phyloP scores from a whole-genome alignment of 64 coral and sea anemone genomes.

The Platygyra sinensis region DNA sequence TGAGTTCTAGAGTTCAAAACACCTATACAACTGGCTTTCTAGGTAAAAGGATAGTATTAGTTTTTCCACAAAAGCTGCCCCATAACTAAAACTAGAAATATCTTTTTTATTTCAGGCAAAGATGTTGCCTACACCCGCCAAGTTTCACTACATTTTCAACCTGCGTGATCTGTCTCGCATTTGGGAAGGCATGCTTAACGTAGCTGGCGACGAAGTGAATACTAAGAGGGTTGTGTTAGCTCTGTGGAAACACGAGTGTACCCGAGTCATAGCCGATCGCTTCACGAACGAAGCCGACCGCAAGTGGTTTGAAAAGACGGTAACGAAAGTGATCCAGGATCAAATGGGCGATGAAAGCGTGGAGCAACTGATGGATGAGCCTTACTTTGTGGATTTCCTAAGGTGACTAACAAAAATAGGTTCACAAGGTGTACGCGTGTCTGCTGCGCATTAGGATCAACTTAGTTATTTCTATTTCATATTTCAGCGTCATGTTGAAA shows the following conservation, averaged over 20 bases:
- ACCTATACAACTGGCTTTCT: too few species aligned
- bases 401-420: conserved; percentile 48
- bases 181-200: conserved; percentile 97
- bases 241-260: conserved; percentile 95
- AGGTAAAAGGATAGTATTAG: too few species aligned
- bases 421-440: neutral
- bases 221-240: conserved; percentile 59
- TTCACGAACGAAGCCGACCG: conserved; percentile 91
- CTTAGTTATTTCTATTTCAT: too few species aligned
- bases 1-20: too few species aligned
- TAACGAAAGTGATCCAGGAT: conserved; percentile 63
- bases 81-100: too few species aligned
- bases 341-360: conserved; percentile 75
- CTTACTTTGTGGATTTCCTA: conserved; percentile 94
- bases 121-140: conserved; percentile 92
- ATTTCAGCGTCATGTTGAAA: neutral
- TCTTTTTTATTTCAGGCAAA: conserved; percentile 52
- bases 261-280: conserved; percentile 94
- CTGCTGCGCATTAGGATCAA: neutral
- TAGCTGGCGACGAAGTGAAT: conserved; percentile 68
- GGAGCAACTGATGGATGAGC: conserved; percentile 81
- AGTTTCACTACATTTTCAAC: conserved; percentile 96
- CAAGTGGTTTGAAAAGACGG: conserved; percentile 80
- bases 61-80: too few species aligned
- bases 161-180: conserved; percentile 93